Base-by-base conservation (phyloP, 2,888 invertebrate genomes). In the Scelioninae gen. 1 region DNA sequence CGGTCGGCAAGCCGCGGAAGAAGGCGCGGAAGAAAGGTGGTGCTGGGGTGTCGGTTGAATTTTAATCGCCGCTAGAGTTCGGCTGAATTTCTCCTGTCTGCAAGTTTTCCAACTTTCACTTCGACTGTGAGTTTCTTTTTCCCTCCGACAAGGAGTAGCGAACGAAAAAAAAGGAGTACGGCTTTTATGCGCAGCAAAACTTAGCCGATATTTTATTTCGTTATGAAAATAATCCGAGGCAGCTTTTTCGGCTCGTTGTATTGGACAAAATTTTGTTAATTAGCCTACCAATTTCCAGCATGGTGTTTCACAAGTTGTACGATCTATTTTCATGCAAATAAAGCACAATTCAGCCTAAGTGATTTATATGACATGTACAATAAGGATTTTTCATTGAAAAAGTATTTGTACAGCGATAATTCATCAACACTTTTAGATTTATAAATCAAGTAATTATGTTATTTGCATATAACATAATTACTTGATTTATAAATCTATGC, bases 51-150 rank as follows among this genome's bases (percentile, higher is more conserved):
- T 66, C 58, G 68, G 55, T 75, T 86, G 89, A 89, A 88, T 88
- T 88, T 88, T 87, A 89, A 88, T 88, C 85, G 85, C 38, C 51
- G 38, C 1, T n/a, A n/a, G 65, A 72, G 62, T 85, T 83, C 65
- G 74, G 69, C 56, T 79, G 60, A 77, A 77, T 81, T 78, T 84
- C 82, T 80, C 55, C 63, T 60, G 65, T 56, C 66, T 76, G 74
- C 75, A 62, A 82, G 84, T 82, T 84, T 15, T 65, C 71, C 11
- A 74, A 78, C 83, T 84, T 85, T 80, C 76, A 75, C 69, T 78
- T 75, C 55, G 79, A 32, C 65, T 65, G 69, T 43, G 62, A 66
- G 78, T 68, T 71, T 69, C 77, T 80, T 63, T 63, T 77, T 66
- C 68, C 55, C 5, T 23, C 32, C 40, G 43, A 13, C 32, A 32